Conservation (phyloP, 2,888 invertebrate species). For the Mallateleia sp. region DNA sequence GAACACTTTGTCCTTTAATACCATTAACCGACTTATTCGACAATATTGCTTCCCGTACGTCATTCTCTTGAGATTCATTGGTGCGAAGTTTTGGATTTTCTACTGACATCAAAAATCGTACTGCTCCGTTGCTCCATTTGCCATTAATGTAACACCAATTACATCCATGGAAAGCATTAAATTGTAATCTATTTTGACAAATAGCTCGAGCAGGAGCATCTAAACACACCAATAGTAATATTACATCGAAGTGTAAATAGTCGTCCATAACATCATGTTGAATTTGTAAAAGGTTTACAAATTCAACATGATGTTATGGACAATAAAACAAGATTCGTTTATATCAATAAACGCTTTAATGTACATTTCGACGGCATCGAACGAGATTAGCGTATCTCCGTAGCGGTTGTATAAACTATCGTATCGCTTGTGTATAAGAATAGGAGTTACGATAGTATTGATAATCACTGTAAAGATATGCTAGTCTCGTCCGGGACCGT, state of each 20-base stretch:
- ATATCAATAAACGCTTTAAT: too few species aligned
- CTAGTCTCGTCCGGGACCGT: too few species aligned
- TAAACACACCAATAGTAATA: conserved; percentile 1
- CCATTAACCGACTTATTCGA: background rate
- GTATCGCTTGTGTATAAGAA: too few species aligned
- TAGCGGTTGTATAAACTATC: too few species aligned
- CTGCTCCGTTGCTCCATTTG: background rate
- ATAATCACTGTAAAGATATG: too few species aligned
- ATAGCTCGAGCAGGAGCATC: conserved; percentile 6
- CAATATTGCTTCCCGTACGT: background rate
- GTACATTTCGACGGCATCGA: too few species aligned
- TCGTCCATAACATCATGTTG: too few species aligned
- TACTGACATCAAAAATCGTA: conserved; percentile 3
- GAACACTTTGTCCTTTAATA: conserved; percentile 24
- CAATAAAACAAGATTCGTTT: too few species aligned
- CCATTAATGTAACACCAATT: conserved; percentile 7
- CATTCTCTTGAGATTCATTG: background rate
- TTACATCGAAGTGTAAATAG: background rate
- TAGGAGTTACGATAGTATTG: too few species aligned
- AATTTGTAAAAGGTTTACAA: too few species aligned
- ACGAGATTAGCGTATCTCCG: too few species aligned
- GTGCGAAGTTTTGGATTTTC: background rate
- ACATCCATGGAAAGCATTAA: conserved; percentile 14
- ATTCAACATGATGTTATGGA: too few species aligned
- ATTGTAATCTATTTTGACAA: conserved; percentile 7